phyloP scores from a whole-genome alignment of 2,888 invertebrate genomes.

The Arctia plantaginis region DNA sequence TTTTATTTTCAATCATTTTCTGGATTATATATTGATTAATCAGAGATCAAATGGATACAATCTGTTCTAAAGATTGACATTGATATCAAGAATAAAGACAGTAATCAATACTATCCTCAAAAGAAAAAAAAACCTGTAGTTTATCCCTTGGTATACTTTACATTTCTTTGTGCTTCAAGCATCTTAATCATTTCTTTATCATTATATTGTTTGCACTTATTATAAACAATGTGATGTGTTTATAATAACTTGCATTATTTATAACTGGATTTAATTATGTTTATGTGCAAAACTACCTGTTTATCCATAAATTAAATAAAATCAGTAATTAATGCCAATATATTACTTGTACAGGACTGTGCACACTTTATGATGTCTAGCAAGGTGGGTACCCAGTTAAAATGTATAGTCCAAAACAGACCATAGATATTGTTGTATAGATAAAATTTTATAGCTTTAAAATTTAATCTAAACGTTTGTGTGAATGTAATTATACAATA shows the following conservation, averaged over 20 bases:
- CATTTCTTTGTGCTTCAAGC: not conserved
- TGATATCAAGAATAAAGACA: not conserved
- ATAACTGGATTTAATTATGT: not conserved
- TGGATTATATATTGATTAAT: too few relatives aligned
- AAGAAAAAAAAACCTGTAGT: not conserved
- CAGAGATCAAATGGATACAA: too few relatives aligned
- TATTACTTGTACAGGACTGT: slow-evolving; percentile 13
- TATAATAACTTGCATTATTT: not conserved
- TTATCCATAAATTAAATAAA: not conserved
- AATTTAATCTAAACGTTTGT: too few relatives aligned
- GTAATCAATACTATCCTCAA: not conserved
- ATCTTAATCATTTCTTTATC: not conserved
- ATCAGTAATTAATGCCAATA: not conserved
- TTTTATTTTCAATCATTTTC: too few relatives aligned
- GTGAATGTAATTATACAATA: too few relatives aligned
- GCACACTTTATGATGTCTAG: slow-evolving; percentile 8
- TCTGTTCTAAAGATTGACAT: not conserved
- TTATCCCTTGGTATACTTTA: not conserved
- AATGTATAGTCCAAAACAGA: too few relatives aligned
- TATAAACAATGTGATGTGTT: not conserved
- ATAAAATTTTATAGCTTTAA: too few relatives aligned
- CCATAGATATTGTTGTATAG: too few relatives aligned
- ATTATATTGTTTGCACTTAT: not conserved
- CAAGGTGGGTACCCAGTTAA: slow-evolving; percentile 9
- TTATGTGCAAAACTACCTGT: not conserved